Percentiles rank a stretch among this genome's conserved stretches.
Conservation (phyloP, 37 sponge, comb jelly and placozoan species). For the Bolinopsis microptera region DNA sequence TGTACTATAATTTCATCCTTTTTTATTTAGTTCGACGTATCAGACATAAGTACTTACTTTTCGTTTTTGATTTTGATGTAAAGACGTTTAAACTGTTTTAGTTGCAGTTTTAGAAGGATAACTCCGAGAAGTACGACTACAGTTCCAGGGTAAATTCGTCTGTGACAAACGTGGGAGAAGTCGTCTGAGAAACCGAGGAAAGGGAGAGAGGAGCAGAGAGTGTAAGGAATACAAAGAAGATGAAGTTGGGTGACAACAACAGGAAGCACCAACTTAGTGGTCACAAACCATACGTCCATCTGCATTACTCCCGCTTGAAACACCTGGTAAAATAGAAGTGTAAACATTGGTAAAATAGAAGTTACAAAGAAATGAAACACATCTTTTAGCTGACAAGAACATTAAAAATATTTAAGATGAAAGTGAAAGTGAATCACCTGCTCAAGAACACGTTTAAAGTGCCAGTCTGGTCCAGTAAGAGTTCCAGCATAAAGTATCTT, state of each 20-base stretch:
- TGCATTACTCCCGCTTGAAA: constrained; percentile 85
- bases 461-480: constrained; percentile 74
- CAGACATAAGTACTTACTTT: no score
- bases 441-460: constrained; percentile 81
- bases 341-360: no score
- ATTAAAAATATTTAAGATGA: no score
- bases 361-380: no score
- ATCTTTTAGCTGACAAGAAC: no score
- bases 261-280: constrained; percentile 78
- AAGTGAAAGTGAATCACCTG: no score
- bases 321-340: constrained; percentile 66
- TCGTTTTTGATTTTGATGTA: constrained; percentile 85
- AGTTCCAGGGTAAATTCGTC: constrained; percentile 72
- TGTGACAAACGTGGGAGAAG: constrained; percentile 65
- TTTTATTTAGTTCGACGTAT: no score
- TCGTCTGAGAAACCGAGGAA: constrained; percentile 66
- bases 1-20: constrained; percentile 16
- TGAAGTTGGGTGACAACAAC: constrained; percentile 68
- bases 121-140: constrained; percentile 67
- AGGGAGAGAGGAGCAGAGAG: constrained; percentile 41
- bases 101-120: constrained; percentile 35
- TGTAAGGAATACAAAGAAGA: constrained; percentile 50
- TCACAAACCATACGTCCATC: constrained; percentile 76
- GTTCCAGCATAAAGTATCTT: constrained; percentile 88
- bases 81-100: constrained; percentile 70